Conservation (phyloP, 2,113 vertebrate genomes). For the Petrocephalus zakoni region DNA sequence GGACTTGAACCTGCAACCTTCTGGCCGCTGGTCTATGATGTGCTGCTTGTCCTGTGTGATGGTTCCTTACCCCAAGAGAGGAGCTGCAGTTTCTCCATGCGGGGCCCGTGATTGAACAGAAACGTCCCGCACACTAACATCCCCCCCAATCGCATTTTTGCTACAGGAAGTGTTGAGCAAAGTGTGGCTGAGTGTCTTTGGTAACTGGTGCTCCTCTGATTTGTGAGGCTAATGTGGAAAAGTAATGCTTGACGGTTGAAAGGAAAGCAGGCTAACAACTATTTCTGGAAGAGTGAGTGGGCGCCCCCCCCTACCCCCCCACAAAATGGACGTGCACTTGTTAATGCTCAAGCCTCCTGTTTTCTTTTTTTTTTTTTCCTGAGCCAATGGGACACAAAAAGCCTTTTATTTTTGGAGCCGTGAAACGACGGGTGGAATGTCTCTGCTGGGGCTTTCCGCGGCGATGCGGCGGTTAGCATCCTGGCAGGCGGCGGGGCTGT, state of each 20-base stretch:
- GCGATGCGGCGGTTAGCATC: not conserved
- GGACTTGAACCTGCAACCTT: not conserved
- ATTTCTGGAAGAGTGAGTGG: not conserved
- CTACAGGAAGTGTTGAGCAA: not conserved
- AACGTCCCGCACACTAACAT: not conserved
- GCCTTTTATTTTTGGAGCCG: not conserved
- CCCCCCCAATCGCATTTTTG: not conserved
- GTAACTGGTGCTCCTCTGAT: not conserved
- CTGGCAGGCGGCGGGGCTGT: not conserved
- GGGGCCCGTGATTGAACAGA: not conserved
- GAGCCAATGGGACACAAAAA: not conserved
- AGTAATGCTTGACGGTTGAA: not conserved
- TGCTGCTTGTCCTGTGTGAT: not conserved
- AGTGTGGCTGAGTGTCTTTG: not conserved
- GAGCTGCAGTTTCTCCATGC: not conserved
- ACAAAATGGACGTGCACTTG: not conserved
- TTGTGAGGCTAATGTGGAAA: not conserved
- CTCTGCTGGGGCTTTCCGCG: not conserved
- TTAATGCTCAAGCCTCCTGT: not conserved
- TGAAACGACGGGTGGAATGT: not conserved
- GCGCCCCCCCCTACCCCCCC: not conserved
- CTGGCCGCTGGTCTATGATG: not conserved
- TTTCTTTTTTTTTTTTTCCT: not conserved
- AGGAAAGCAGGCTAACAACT: conserved; percentile 3
- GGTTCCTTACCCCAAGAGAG: not conserved